Evolutionary conservation across 2,113 vertebrate genomes (phyloP), one percentile per base, ranked within the genome.

Genomic region (Perca fluviatilis): DNA sequence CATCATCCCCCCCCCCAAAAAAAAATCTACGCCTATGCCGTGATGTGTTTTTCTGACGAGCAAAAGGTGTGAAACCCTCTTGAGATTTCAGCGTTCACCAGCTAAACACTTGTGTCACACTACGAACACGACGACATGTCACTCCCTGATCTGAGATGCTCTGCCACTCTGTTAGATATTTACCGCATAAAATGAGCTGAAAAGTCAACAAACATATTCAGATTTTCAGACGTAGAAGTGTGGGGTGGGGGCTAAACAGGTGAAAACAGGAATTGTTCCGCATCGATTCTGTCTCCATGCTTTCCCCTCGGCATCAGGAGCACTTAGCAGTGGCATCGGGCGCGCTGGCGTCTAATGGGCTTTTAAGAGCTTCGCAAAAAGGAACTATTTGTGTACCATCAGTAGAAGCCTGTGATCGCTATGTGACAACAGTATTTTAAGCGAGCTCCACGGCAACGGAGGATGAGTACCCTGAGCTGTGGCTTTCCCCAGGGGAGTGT

Each of bases 341-440:
- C 83, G 74, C 78, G 87, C 53, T 91, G 81, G 91, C 72, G 92
- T 94, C 90, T 91, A 93, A 95, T 82, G 94, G 95, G 91, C 93
- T 93, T 95, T 95, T 91, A 90, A 93, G 89, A 94, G 92, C 79
- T 40, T 85, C 56, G 85, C 91, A 88, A 88, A 88, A 43, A 78
- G 91, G 94, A 78, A 94, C 91, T 94, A 93, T 94, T 93, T 95
- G 95, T 92, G 93, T 89, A 88, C 91, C 93, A 93, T 93, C 87
- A 90, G 86, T 77, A 85, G 53, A 87, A 87, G 84, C 70, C 79
- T 93, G 85, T 89, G 94, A 94, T 89, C 94, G 90, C 92, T 93
- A 89, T 76, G 91, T 87, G 89, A 93, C 93, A 92, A 93, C 93
- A 92, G 92, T 94, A 91, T 88, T 95, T 89, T 93, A 86, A 90